These are phyloP conservation scores for Onthophagus taurus DNA, from an alignment of 1,140 invertebrate genomes.

Conservation along the genomic window DNA sequence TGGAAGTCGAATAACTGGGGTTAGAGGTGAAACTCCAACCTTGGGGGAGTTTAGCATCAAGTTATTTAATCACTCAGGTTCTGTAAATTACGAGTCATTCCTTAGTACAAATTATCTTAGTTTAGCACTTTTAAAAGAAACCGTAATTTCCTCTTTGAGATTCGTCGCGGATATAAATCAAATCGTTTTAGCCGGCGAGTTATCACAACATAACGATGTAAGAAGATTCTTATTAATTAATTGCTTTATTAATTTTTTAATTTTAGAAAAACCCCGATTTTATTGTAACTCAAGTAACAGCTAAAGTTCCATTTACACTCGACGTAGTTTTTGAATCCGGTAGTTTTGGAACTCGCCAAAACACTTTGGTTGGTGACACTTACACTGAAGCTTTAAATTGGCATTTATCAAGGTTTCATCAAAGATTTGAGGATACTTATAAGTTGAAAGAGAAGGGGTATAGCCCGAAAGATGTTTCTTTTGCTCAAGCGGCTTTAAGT, in stretches of 20 bases:
- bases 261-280: conserved; percentile 59
- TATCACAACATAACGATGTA: conserved; percentile 33
- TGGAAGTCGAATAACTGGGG: conserved; percentile 49
- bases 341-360: conserved; percentile 46
- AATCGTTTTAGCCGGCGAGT: conserved; percentile 55
- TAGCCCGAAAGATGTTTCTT: conserved; percentile 54
- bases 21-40: conserved; percentile 66
- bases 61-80: conserved; percentile 41
- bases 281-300: conserved; percentile 70
- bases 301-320: conserved; percentile 70
- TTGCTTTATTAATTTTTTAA: background rate
- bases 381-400: conserved; percentile 54
- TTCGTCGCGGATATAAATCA: conserved; percentile 46
- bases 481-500: conserved; percentile 83
- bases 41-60: conserved; percentile 67
- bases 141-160: conserved; percentile 57
- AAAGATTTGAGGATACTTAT: conserved; percentile 66
- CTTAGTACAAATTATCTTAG: conserved; percentile 61
- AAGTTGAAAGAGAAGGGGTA: conserved; percentile 59
- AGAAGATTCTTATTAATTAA: conserved; percentile 1
- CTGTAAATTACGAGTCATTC: conserved; percentile 60
- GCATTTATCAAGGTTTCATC: conserved; percentile 50
- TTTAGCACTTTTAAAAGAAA: conserved; percentile 68
- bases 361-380: conserved; percentile 48
- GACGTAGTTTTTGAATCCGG: conserved; percentile 79